phyloP scores from a whole-genome alignment of 1,140 invertebrate genomes.

The Zaprionus taronus region DNA sequence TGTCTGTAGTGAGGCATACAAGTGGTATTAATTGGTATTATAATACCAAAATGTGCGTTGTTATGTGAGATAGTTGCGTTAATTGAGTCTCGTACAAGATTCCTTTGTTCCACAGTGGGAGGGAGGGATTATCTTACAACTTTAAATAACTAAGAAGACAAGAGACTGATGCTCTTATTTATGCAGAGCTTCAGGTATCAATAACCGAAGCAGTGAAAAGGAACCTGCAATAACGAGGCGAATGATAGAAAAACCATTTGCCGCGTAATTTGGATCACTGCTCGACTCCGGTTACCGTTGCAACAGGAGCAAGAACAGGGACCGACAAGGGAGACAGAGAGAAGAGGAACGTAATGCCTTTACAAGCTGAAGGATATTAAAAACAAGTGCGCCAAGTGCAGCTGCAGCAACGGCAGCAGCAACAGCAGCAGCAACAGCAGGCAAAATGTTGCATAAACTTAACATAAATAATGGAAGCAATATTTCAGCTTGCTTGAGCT shows the following conservation, averaged over 20 bases:
- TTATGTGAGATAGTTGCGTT: background rate
- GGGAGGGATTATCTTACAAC: background rate
- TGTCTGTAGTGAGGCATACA: background rate
- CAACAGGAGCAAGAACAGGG: background rate
- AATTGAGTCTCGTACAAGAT: too few species aligned
- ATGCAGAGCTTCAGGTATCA: conserved; percentile 31
- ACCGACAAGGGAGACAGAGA: background rate
- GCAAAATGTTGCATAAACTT: conserved; percentile 77
- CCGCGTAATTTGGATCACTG: conserved; percentile 50
- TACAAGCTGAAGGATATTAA: conserved; percentile 82
- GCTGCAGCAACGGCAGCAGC: conserved; percentile 26
- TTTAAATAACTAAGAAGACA: background rate
- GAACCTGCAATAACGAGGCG: conserved; percentile 64
- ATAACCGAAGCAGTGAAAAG: conserved; percentile 19
- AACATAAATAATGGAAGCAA: conserved; percentile 80
- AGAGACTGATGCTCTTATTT: background rate
- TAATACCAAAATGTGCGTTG: background rate
- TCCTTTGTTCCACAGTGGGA: background rate
- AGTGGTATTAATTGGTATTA: conserved; percentile 7
- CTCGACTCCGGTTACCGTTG: conserved; percentile 25
- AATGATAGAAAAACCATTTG: conserved; percentile 70
- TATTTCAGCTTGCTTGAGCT: conserved; percentile 63
- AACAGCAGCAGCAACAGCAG: conserved; percentile 29
- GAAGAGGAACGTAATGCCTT: conserved; percentile 60
- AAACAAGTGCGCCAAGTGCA: conserved; percentile 66